These are phyloP conservation scores for Drosophila truncata DNA, from an alignment of 1,140 invertebrate genomes.

Conservation along the genomic window DNA sequence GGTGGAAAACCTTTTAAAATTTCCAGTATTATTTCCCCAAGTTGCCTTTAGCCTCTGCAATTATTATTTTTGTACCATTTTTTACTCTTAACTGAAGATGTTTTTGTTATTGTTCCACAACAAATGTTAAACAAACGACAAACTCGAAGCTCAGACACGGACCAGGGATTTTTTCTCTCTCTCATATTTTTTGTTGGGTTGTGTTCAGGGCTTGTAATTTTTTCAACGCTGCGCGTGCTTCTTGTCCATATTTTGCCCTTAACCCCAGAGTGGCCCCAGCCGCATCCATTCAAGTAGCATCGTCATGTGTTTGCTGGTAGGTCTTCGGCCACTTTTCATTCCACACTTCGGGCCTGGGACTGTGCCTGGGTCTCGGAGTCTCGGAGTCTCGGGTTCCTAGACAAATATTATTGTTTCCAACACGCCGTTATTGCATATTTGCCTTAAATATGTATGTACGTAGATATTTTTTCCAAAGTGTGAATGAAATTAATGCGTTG, in stretches of 20 bases:
- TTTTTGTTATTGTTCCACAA: slow-evolving; percentile 41
- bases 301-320: slow-evolving; percentile 22
- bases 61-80: slow-evolving; percentile 26
- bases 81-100: slow-evolving; percentile 2
- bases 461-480: slow-evolving; percentile 72
- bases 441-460: slow-evolving; percentile 65
- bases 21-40: neutral
- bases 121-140: slow-evolving; percentile 74
- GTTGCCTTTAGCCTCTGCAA: slow-evolving; percentile 2
- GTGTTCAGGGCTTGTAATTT: slow-evolving; percentile 27
- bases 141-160: slow-evolving; percentile 27
- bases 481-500: slow-evolving; percentile 84
- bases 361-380: neutral
- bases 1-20: neutral
- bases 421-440: slow-evolving; percentile 83
- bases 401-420: slow-evolving; percentile 84
- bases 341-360: slow-evolving; percentile 18
- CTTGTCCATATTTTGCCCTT: slow-evolving; percentile 43
- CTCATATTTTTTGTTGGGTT: neutral
- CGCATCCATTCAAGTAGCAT: slow-evolving; percentile 24
- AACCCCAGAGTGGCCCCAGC: slow-evolving; percentile 42
- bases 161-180: slow-evolving; percentile 27
- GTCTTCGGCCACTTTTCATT: slow-evolving; percentile 23
- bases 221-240: slow-evolving; percentile 61
- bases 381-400: slow-evolving; percentile 64